Percentiles rank a stretch among this genome's conserved stretches.
Evolutionary conservation across 2,113 vertebrate genomes (phyloP).

Genomic region (Silurus meridionalis): DNA sequence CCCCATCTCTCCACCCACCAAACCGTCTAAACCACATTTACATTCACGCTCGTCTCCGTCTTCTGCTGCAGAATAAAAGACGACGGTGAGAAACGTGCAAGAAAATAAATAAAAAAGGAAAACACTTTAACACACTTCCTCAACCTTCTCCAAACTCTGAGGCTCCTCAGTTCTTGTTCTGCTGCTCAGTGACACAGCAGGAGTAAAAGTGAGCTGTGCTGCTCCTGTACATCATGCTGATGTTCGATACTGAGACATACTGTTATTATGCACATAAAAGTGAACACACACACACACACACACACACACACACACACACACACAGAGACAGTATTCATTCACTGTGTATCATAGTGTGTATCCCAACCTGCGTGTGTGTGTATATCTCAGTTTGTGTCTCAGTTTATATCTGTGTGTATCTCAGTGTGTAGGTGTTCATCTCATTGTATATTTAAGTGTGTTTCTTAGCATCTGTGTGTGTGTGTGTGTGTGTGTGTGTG

Average conservation of each 20-base stretch:
- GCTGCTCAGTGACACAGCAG: not conserved
- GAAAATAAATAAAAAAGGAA: not conserved
- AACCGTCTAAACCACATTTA: not conserved
- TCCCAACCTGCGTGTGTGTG: not conserved
- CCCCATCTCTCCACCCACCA: not conserved
- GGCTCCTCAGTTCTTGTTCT: not conserved
- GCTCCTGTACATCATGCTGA: not conserved
- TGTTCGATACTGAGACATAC: not conserved
- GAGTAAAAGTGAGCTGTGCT: too few species aligned
- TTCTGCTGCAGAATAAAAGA: not conserved
- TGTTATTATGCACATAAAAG: not conserved
- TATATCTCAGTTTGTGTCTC: not conserved
- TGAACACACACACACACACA: conserved; percentile 6
- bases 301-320: conserved; percentile 18
- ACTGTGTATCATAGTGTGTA: too few species aligned
- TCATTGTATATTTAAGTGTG: too few species aligned
- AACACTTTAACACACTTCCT: not conserved
- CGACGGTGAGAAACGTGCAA: not conserved
- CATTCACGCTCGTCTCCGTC: not conserved
- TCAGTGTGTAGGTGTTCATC: too few species aligned
- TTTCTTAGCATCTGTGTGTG: too few species aligned
- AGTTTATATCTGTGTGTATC: too few species aligned
- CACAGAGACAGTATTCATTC: not conserved
- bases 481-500: too few species aligned
- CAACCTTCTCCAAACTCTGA: not conserved